phyloP scores from a whole-genome alignment of 2,888 invertebrate genomes.

The Ectemnius lituratus region DNA sequence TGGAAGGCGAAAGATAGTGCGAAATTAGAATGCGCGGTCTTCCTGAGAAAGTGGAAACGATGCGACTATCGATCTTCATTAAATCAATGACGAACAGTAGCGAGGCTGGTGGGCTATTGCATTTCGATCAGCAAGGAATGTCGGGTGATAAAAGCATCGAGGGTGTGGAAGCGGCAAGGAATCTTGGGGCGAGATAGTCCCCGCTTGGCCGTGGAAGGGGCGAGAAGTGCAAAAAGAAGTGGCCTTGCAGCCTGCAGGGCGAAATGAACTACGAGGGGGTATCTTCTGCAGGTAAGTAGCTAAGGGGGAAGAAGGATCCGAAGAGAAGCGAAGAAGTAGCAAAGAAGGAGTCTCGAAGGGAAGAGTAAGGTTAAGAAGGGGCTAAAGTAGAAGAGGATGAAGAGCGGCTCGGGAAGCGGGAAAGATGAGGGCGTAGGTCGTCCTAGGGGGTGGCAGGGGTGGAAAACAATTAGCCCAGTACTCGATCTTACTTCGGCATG shows the following conservation, averaged over 20 bases:
- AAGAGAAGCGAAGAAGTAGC: conserved; percentile 5
- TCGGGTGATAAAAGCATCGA: conserved; percentile 16
- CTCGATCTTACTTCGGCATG: conserved; percentile 57
- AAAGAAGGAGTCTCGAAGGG: not conserved
- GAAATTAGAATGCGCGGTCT: too few species aligned
- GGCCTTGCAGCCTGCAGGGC: not conserved
- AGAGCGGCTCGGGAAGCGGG: conserved; percentile 4
- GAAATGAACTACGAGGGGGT: not conserved
- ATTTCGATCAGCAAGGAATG: conserved; percentile 53
- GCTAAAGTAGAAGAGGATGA: not conserved
- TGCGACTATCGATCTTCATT: too few species aligned
- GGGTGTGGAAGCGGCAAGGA: too few species aligned
- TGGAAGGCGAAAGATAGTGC: too few species aligned
- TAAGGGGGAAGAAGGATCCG: not conserved
- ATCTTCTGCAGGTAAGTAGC: not conserved
- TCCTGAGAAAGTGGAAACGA: too few species aligned
- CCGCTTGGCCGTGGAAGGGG: too few species aligned
- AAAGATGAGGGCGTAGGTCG: conserved; percentile 25
- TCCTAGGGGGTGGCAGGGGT: not conserved
- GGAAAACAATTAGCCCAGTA: conserved; percentile 60
- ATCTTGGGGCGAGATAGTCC: too few species aligned
- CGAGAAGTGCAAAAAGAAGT: not conserved
- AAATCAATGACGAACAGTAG: conserved; percentile 16
- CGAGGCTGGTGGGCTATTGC: conserved; percentile 47
- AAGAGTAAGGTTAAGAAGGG: conserved; percentile 6